Evolutionary conservation across 2,888 invertebrate genomes (phyloP).

Genomic region (Nomada flava): DNA sequence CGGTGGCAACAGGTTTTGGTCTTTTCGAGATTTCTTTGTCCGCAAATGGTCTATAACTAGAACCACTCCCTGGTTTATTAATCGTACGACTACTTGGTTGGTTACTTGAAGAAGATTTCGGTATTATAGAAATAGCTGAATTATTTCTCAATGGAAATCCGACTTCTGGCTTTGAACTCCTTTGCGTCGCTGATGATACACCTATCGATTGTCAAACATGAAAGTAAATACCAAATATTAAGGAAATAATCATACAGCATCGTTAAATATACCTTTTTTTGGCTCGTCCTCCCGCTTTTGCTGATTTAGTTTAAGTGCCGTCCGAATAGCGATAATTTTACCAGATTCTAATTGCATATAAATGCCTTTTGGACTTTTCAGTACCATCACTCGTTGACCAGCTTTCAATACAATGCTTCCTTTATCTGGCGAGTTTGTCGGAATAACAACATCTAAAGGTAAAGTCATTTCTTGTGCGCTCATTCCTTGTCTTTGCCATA

Average conservation of each 20-base stretch:
- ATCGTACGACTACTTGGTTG: slow-evolving; percentile 72
- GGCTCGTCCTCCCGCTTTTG: slow-evolving; percentile 85
- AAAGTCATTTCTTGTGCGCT: slow-evolving; percentile 97
- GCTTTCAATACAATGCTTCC: slow-evolving; percentile 96
- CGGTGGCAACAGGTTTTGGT: slow-evolving; percentile 79
- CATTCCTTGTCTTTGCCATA: slow-evolving; percentile 97
- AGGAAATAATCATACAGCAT: not conserved
- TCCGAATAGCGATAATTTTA: slow-evolving; percentile 96
- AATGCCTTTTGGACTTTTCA: slow-evolving; percentile 97
- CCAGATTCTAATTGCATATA: slow-evolving; percentile 98
- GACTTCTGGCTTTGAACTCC: slow-evolving; percentile 78
- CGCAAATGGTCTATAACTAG: slow-evolving; percentile 79
- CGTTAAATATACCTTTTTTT: slow-evolving; percentile 79
- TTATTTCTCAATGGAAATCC: slow-evolving; percentile 83
- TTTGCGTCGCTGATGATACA: slow-evolving; percentile 71
- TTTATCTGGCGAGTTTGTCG: slow-evolving; percentile 95
- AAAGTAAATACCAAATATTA: slow-evolving; percentile 12
- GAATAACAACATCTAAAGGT: slow-evolving; percentile 96
- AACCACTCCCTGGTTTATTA: slow-evolving; percentile 73
- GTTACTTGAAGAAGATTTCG: slow-evolving; percentile 78
- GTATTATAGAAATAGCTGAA: slow-evolving; percentile 84
- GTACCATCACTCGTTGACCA: slow-evolving; percentile 96
- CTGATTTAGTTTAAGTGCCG: slow-evolving; percentile 89
- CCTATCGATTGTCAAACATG: slow-evolving; percentile 58
- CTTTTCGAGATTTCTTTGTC: slow-evolving; percentile 79